Base-by-base conservation (phyloP, 2,113 vertebrate species). In the Asarcornis scutulata region DNA sequence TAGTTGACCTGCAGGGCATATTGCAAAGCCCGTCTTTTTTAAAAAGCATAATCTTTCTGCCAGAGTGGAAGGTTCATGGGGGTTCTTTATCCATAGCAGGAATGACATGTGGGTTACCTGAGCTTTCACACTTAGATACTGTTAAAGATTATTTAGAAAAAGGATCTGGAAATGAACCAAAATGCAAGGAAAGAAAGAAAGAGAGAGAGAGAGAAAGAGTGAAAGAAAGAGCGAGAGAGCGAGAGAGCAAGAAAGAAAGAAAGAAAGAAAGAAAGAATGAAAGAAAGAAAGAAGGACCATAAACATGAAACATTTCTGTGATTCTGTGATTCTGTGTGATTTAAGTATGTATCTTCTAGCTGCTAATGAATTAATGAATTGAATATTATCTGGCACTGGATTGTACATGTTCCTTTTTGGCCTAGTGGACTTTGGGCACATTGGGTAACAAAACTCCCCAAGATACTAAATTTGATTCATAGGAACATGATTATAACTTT, bases 401-500 rank as follows among this genome's bases (percentile, higher is more conserved):
- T 13, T 44, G 17, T 64, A n/a, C 32, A 13, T 84, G 6, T 5
- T 81, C 20, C 27, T 60, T 88, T 34, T 82, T 64, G 53, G n/a
- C 23, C 69, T 78, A 23, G 34, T 64, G 31, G 36, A 22, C n/a
- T 25, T 34, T 13, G 6, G 22, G 2, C 44, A 66, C 16, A 12
- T 2, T 27, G 63, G 8, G 76, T 73, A 75, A 96, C 62, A 79
- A 88, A 58, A 55, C 20, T 87, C 66, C 53, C 72, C 53, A 93
- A 95, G 38, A 76, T 95, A 93, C 86, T 27, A 46, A 82, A 89
- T 96, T 96, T 96, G 84, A 96, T 95, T 84, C 76, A 55, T 50
- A 36, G 23, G 52, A 29, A 55, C 25, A 77, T 64, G 53, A 88
- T 91, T 84, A 27, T 9, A 89, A 82, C 60, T 94, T 86, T 58